Base-by-base conservation (phyloP, 2,797 vertebrate species). In the Diplodus puntazzo region DNA sequence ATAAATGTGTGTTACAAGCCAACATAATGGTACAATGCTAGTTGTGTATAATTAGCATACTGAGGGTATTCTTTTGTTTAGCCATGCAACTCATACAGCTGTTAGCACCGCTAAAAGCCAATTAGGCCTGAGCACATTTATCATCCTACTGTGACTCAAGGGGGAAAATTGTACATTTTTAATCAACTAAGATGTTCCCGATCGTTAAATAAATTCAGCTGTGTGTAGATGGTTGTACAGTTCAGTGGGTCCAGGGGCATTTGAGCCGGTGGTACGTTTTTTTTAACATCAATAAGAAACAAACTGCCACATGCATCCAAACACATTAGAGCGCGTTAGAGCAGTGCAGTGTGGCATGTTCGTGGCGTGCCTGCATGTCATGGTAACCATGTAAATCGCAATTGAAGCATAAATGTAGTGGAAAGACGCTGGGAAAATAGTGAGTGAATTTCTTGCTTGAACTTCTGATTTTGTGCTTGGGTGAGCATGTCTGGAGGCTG, bases 401-500 rank as follows among this genome's bases (percentile, higher is more conserved):
- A 49, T 20, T 75, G 66, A 80, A 79, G 71, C 79, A 73, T 75
- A 90, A 91, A 91, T 86, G 81, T 84, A 84, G 87, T 89, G 87
- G 85, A 92, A 93, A 82, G 87, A 86, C 11, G 48, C 63, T 82
- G 81, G 76, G 80, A 83, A 87, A 84, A 84, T 80, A 79, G 79
- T 73, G 82, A 91, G 83, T 81, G 88, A 82, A 84, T 88, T 90
- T 94, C 86, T 91, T 90, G 92, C 89, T 88, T 92, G 83, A 93
- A 93, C 90, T 90, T 94, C 83, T 87, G 88, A 94, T 95, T 94
- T 92, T 91, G 87, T 93, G 94, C 94, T 94, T 46, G 73, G 84
- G 86, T 88, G 85, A 94, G 92, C 92, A 61, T 92, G 90, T 91
- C 89, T 86, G 61, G 85, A 84, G 85, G 82, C 64, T 71, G 85